Evolutionary conservation across 2,888 invertebrate genomes (phyloP).

Genomic region (Camponotus fellah): DNA sequence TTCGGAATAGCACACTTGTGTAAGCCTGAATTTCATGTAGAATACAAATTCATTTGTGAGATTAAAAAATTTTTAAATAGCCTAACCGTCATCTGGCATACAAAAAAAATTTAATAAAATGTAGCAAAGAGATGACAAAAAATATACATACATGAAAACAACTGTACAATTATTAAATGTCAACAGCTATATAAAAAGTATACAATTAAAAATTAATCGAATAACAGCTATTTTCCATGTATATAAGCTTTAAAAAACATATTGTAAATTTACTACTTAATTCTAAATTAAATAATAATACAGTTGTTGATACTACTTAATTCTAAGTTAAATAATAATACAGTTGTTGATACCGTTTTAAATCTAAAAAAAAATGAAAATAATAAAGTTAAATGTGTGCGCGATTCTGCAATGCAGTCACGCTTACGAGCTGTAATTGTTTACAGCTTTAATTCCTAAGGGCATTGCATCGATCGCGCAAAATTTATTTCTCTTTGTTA

Average conservation of each 20-base stretch:
- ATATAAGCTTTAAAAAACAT: slow-evolving; percentile 11
- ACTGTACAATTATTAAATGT: slow-evolving; percentile 2
- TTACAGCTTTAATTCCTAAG: slow-evolving; percentile 17
- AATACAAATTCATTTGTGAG: slow-evolving; percentile 3
- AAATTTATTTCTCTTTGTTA: slow-evolving; percentile 23
- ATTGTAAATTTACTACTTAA: not conserved
- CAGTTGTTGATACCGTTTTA: not conserved
- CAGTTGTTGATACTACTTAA: not conserved
- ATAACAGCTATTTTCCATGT: not conserved
- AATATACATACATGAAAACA: not conserved
- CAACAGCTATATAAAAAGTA: not conserved
- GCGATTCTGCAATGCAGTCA: slow-evolving; percentile 1
- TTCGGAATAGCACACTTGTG: not conserved
- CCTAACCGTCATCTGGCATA: not conserved
- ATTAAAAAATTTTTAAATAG: slow-evolving; percentile 13
- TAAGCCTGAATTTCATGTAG: slow-evolving; percentile 15
- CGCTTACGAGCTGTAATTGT: not conserved
- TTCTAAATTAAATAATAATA: not conserved
- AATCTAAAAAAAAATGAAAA: not conserved
- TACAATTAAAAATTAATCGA: slow-evolving; percentile 22
- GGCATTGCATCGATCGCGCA: not conserved
- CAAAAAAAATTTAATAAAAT: slow-evolving; percentile 32
- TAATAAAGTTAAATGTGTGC: not conserved
- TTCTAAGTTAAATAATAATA: not conserved
- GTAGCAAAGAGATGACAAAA: not conserved